A percentile compares a stretch with the other conserved stretches of the same genome.
These are phyloP conservation scores for Gymnarchus niloticus DNA, from an alignment of 2,113 vertebrate species.

Conservation along the genomic window DNA sequence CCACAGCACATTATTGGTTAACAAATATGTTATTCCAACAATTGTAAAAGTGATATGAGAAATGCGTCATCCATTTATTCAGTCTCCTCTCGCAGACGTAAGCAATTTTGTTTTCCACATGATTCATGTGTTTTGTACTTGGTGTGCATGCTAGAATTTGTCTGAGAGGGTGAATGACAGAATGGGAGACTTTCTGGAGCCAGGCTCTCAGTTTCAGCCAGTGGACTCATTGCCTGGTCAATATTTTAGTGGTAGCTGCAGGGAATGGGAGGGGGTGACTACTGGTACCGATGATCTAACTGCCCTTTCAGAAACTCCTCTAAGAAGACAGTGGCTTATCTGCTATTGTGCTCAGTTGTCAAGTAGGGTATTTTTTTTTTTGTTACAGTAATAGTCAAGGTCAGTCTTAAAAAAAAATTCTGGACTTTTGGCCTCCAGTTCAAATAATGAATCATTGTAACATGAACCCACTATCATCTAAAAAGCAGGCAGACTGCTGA, in stretches of 20 bases:
- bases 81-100: neutral
- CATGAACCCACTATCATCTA: neutral
- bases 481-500: neutral
- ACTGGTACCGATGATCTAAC: neutral
- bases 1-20: neutral
- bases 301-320: neutral
- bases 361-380: neutral
- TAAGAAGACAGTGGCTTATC: neutral
- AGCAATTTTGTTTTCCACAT: neutral
- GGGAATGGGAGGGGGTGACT: neutral
- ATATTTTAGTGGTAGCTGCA: neutral
- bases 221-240: too few relatives aligned
- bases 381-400: neutral
- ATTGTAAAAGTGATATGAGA: neutral
- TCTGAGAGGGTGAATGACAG: neutral
- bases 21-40: neutral
- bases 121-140: neutral
- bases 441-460: neutral
- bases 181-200: neutral
- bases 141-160: neutral
- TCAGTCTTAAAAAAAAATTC: too few relatives aligned
- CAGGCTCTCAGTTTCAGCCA: neutral
- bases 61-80: neutral
- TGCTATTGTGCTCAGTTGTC: neutral
- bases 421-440: neutral